phyloP scores from a whole-genome alignment of 2,888 invertebrate species.

The Folsomia candida region DNA sequence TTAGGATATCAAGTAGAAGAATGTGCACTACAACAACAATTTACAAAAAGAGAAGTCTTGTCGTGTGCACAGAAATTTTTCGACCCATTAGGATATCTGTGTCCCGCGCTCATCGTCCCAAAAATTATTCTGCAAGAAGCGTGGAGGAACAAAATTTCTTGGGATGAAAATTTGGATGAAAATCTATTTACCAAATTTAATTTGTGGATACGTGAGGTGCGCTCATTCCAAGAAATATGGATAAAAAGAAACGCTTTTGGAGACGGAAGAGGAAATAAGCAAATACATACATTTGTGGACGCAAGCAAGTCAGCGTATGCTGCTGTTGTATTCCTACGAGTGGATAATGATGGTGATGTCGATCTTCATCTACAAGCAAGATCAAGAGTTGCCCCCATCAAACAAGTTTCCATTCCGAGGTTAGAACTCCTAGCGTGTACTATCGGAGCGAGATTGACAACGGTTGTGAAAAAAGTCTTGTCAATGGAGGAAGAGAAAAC shows the following conservation, averaged over 20 bases:
- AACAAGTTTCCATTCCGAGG: too few relatives aligned
- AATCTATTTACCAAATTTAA: constrained; percentile 18
- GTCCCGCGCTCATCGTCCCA: too few relatives aligned
- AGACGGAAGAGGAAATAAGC: constrained; percentile 13
- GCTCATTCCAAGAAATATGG: too few relatives aligned
- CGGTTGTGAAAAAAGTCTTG: neutral
- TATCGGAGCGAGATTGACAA: neutral
- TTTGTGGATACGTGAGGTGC: constrained; percentile 39
- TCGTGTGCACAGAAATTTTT: constrained; percentile 13
- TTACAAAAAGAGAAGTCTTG: constrained; percentile 12
- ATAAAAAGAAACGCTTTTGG: too few relatives aligned
- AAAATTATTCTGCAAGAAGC: too few relatives aligned
- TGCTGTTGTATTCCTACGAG: constrained; percentile 47
- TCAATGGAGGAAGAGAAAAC: neutral
- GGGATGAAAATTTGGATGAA: constrained; percentile 13
- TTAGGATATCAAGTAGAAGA: neutral
- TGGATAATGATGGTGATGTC: constrained; percentile 27
- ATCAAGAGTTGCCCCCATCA: too few relatives aligned
- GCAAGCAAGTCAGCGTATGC: too few relatives aligned
- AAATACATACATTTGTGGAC: constrained; percentile 51
- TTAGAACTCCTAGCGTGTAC: too few relatives aligned
- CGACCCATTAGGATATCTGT: constrained; percentile 19
- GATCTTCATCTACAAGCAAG: constrained; percentile 47
- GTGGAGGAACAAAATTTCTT: too few relatives aligned
- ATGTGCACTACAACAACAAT: neutral